These are phyloP conservation scores for Brachionus manjavacas DNA, from an alignment of 1,140 invertebrate genomes.

Conservation along the genomic window DNA sequence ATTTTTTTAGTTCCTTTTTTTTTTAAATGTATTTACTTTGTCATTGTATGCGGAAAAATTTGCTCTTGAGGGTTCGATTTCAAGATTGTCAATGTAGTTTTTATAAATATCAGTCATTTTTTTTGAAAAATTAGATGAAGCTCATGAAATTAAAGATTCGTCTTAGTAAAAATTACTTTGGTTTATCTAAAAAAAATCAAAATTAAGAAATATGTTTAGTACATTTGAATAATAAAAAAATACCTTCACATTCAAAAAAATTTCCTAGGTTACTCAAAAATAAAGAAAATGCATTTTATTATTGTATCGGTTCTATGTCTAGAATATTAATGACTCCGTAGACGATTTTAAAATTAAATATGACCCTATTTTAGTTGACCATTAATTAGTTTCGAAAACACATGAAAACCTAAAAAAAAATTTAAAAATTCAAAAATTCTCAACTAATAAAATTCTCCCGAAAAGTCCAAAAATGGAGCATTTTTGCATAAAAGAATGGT, in stretches of 20 bases:
- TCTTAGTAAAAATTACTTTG: neutral
- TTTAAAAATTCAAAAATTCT: neutral
- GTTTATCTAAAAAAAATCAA: constrained; percentile 1
- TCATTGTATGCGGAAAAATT: constrained; percentile 40
- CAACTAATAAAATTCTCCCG: too few species aligned
- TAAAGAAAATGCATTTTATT: neutral
- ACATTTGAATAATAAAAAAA: constrained; percentile 14
- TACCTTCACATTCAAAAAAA: constrained; percentile 13
- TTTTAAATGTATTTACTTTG: constrained; percentile 7
- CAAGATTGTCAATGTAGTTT: neutral
- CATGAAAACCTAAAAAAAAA: neutral
- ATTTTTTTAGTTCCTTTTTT: neutral
- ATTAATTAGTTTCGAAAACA: neutral
- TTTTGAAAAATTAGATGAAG: neutral
- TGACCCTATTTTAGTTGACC: neutral
- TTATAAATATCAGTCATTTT: constrained; percentile 14
- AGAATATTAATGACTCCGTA: neutral
- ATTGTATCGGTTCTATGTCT: constrained; percentile 1
- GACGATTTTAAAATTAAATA: neutral
- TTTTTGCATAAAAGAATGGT: too few species aligned
- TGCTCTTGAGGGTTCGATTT: neutral
- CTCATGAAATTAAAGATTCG: neutral
- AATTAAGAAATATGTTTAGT: neutral
- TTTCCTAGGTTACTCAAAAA: constrained; percentile 23
- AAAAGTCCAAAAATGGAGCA: too few species aligned